These are phyloP conservation scores for Cyphomyrus plagiostoma DNA, from an alignment of 2,113 vertebrate species.

Conservation along the genomic window DNA sequence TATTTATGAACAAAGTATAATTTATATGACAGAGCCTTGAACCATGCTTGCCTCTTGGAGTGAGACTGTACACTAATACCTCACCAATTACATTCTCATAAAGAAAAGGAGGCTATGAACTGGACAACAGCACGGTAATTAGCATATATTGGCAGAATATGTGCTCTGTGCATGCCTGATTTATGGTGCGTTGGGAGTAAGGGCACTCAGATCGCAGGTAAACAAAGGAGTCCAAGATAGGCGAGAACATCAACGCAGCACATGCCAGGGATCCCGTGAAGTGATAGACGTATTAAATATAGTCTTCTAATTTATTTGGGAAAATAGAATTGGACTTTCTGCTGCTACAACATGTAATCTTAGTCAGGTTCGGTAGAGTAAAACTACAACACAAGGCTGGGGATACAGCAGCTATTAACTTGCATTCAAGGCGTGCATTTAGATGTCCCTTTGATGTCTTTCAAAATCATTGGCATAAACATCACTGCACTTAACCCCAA, in stretches of 20 bases:
- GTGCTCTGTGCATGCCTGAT: conserved; percentile 37
- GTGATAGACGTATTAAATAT: not conserved
- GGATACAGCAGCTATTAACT: not conserved
- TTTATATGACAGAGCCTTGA: conserved; percentile 55
- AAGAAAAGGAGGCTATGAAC: conserved; percentile 43
- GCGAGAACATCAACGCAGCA: not conserved
- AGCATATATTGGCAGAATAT: conserved; percentile 44
- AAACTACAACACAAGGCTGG: not conserved
- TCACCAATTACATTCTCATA: conserved; percentile 43
- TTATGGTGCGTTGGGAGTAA: conserved; percentile 42
- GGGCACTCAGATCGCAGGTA: conserved; percentile 40
- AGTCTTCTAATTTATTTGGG: not conserved
- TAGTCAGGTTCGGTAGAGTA: not conserved
- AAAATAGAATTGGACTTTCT: not conserved
- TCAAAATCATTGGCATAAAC: not conserved
- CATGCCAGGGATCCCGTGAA: not conserved
- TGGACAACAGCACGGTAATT: conserved; percentile 53
- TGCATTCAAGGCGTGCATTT: not conserved
- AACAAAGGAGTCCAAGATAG: conserved; percentile 20
- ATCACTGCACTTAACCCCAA: not conserved
- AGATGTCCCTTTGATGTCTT: not conserved
- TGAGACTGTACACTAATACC: conserved; percentile 39
- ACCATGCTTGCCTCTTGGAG: conserved; percentile 44
- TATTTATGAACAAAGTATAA: conserved; percentile 51
- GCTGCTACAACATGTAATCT: not conserved